These are phyloP conservation scores for Oscheius sp. DNA, from an alignment of 2,888 invertebrate species.

Conservation along the genomic window DNA sequence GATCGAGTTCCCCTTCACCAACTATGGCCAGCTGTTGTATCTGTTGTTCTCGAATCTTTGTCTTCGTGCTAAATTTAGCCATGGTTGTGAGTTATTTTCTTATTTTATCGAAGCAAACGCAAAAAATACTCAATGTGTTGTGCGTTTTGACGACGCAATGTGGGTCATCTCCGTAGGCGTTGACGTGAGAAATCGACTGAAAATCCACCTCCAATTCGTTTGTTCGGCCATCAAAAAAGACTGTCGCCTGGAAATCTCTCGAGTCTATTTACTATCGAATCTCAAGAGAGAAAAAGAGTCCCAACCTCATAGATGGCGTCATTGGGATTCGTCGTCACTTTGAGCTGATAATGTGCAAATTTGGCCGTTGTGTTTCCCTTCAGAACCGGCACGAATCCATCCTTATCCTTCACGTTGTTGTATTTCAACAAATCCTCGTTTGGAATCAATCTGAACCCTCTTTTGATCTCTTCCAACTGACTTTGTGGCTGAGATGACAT, in stretches of 20 bases:
- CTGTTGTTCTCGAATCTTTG: constrained; percentile 20
- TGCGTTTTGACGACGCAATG: constrained; percentile 79
- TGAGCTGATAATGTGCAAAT: constrained; percentile 81
- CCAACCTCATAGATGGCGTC: constrained; percentile 84
- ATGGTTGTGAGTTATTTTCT: constrained; percentile 7
- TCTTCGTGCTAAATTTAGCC: not conserved
- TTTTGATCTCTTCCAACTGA: too few relatives aligned
- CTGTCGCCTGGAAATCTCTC: constrained; percentile 41
- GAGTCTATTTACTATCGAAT: not conserved
- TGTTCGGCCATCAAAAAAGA: constrained; percentile 47
- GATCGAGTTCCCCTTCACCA: not conserved
- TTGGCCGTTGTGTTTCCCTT: constrained; percentile 76
- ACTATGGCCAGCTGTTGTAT: constrained; percentile 8
- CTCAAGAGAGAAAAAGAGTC: not conserved
- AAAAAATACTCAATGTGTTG: constrained; percentile 68
- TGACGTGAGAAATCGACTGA: constrained; percentile 81
- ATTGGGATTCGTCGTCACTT: constrained; percentile 81
- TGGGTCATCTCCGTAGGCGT: constrained; percentile 84
- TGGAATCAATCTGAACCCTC: constrained; percentile 76
- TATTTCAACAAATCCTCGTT: constrained; percentile 73
- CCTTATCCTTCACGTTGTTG: constrained; percentile 77
- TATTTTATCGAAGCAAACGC: constrained; percentile 56
- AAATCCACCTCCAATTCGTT: constrained; percentile 75
- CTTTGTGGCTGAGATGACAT: constrained; percentile 26
- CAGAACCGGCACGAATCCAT: constrained; percentile 86